Conservation (phyloP, 1,140 invertebrate species). For the Delia radicum region DNA sequence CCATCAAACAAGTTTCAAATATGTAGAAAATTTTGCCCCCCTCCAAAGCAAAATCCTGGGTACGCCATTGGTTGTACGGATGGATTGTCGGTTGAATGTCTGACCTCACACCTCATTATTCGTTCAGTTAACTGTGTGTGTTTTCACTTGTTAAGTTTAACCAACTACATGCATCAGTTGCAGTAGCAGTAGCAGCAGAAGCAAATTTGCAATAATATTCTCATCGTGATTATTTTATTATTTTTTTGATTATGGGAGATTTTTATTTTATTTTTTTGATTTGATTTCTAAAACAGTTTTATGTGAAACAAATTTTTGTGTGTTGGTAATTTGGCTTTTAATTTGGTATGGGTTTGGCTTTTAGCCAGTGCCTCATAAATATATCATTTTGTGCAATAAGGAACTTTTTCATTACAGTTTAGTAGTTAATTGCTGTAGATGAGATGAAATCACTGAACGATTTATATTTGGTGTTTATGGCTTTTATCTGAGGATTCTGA, state of each 20-base stretch:
- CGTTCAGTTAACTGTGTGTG: constrained; percentile 9
- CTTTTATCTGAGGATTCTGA: background rate
- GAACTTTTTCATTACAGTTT: background rate
- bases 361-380: background rate
- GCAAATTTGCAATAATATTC: background rate
- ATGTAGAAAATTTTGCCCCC: too few species aligned
- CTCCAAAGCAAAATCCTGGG: too few species aligned
- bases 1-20: too few species aligned
- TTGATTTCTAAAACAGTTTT: background rate
- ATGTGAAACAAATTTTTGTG: background rate
- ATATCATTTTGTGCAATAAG: background rate
- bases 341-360: background rate
- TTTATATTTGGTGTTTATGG: background rate
- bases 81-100: background rate
- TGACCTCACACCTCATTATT: constrained; percentile 19
- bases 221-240: background rate
- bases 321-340: background rate
- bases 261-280: background rate
- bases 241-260: background rate
- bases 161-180: background rate
- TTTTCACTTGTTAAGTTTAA: background rate
- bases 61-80: too few species aligned
- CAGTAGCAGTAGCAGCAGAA: background rate
- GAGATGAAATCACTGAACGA: background rate
- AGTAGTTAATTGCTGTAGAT: background rate